Percentiles rank a stretch among this genome's conserved stretches.
Evolutionary conservation across 2,113 vertebrate species (phyloP).

Genomic region (Cyanoliseus patagonus): DNA sequence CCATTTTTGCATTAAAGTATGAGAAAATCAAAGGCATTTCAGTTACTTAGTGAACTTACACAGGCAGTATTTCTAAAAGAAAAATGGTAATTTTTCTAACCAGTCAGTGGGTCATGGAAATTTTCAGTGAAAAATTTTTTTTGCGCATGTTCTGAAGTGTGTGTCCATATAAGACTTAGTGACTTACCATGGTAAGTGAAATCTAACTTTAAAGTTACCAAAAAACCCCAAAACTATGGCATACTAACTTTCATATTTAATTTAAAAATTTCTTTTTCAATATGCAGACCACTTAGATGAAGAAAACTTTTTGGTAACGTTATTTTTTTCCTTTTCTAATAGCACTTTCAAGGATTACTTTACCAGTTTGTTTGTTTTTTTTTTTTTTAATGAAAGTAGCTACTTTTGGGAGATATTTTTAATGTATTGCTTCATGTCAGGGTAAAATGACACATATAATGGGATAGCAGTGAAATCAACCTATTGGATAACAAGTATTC

Average conservation of each 20-base stretch:
- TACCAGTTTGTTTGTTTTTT: background rate
- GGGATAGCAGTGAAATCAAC: background rate
- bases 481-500: background rate
- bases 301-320: background rate
- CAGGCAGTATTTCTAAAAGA: background rate
- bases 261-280: background rate
- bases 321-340: background rate
- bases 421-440: background rate
- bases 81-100: background rate
- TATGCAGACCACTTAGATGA: background rate
- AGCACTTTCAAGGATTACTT: background rate
- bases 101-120: background rate
- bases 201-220: background rate
- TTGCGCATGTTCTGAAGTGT: background rate
- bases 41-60: background rate
- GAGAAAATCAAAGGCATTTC: slow-evolving; percentile 37
- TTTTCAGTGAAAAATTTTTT: background rate
- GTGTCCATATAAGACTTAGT: background rate
- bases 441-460: background rate
- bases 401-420: background rate
- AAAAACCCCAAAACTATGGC: background rate
- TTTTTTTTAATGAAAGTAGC: background rate
- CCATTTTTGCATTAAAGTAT: background rate
- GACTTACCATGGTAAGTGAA: background rate
- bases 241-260: background rate